Evolutionary conservation across 2,888 invertebrate genomes (phyloP), one percentile per base, ranked within the genome.

Genomic region (Epirrita christyi): DNA sequence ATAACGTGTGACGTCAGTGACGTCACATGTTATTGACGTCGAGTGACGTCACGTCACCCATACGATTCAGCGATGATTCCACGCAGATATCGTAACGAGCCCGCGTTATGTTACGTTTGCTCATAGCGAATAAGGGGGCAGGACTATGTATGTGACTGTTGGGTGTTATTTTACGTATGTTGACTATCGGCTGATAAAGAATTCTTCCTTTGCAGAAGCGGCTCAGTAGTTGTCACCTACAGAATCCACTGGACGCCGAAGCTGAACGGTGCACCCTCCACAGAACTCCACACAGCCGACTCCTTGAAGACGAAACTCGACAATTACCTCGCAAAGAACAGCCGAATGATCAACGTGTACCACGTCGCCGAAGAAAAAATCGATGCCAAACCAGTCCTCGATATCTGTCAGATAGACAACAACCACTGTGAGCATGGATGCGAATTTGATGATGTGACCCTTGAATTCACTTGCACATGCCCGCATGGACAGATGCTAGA

Each of bases 381-480:
- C 57, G 41, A 64, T 1, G 71, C 85, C 1, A 80, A 75, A 59
- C 93, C 81, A 66, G 93, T 96, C 40, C 80, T 94, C 15, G 94
- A 96, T 81, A 80, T 93, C 56, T 97, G 95, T 80, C 93, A 94
- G 81, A 93, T 94, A 53, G 92, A 94, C 61, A 94, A 94, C 59
- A 92, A 94, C 63, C 86, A 92, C 45, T 97, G 96, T 74, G 93
- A 95, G 64, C 91, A 95, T 65, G 88, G 85, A 9, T 97, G 96
- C 77, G 83, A 88, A 50, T 96, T 95, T 72, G 94, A 96, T 77
- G 94, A 94, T 71, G 73, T 75, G 1, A 81, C 86, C 21, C 91
- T 95, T 54, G 93, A 94, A 46, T 96, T 96, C 74, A 83, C 81
- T 29, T 97, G 96, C 76, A 88, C 83, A 2, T 96, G 96, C 76